Base-by-base conservation (phyloP, 1,140 invertebrate species). In the Drosophila kohkoa region DNA sequence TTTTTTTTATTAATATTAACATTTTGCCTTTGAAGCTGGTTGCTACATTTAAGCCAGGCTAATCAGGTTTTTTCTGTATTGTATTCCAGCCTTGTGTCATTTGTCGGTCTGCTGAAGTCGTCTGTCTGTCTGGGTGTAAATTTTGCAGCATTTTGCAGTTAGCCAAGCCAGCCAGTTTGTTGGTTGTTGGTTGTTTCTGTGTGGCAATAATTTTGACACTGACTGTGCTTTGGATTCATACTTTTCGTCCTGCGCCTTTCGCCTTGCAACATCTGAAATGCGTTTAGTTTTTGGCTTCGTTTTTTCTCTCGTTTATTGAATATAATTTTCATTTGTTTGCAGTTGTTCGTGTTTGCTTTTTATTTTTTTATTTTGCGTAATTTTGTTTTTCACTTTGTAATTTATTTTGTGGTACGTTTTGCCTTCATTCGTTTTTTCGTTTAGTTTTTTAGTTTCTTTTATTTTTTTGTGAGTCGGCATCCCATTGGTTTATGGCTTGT, bases 401-500 rank as follows among this genome's bases (percentile, higher is more conserved):
- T 87, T 87, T 79, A 86, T 86, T 60, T 60, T 70, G 64, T 80
- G 60, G 67, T 73, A 72, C 66, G 52, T 5, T 45, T 43, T 66
- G 68, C 35, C 46, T 68, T 52, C 5, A 3, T 54, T 64, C 32
- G 5, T 35, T 55, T 38, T 54, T 10, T 11, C 1, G 2, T 48
- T 38, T 68, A 69, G 59, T 54, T 73, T 30, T 30, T 13, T 30
- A 7, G 35, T 41, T 65, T 67, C 5, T n/a, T 32, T 25, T 51
- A 8, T 1, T 35, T 68, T 75, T 62, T 54, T 77, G 76, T 58
- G 60, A 54, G 51, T 64, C 66, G 73, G 79, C 65, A 76, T 87
- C 82, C 79, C 82, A 87, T 87, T 87, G 82, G 82, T 87, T 87
- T 87, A 87, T 87, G 82, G 79, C 82, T 82, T 82, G 82, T 87